Evolutionary conservation across 1,140 invertebrate genomes (phyloP).

Genomic region (Campoletis sonorensis): DNA sequence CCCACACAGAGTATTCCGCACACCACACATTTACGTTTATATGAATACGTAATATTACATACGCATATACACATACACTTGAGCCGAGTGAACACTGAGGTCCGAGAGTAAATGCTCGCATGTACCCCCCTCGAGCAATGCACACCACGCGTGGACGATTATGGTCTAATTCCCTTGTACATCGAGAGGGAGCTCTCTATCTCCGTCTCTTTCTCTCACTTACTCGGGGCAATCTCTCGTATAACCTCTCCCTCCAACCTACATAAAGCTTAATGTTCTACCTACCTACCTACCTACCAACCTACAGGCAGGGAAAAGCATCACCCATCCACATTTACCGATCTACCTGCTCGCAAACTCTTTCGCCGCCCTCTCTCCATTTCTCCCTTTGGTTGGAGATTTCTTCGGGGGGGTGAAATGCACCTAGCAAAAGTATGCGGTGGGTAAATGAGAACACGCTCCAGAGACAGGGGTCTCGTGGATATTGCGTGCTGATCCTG

Average conservation of each 20-base stretch:
- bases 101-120: constrained; percentile 56
- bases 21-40: not conserved
- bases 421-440: constrained; percentile 59
- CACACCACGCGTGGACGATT: constrained; percentile 73
- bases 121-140: constrained; percentile 61
- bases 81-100: constrained; percentile 62
- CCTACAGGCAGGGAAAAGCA: constrained; percentile 51
- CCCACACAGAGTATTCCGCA: not conserved
- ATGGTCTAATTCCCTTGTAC: constrained; percentile 74
- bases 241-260: constrained; percentile 56
- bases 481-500: constrained; percentile 39
- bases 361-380: not conserved
- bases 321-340: constrained; percentile 30
- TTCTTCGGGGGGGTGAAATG: constrained; percentile 35
- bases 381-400: constrained; percentile 1
- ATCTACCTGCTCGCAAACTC: constrained; percentile 40
- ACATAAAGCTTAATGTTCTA: constrained; percentile 55
- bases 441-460: constrained; percentile 72
- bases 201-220: constrained; percentile 42
- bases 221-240: constrained; percentile 59
- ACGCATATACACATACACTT: constrained; percentile 6
- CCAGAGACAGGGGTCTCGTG: constrained; percentile 71
- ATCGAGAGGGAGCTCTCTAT: constrained; percentile 32
- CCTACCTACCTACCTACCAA: constrained; percentile 72
- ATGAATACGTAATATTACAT: constrained; percentile 33